Evolutionary conservation across 2,797 vertebrate genomes (phyloP).

Genomic region (Pseudocheirus occidentalis): DNA sequence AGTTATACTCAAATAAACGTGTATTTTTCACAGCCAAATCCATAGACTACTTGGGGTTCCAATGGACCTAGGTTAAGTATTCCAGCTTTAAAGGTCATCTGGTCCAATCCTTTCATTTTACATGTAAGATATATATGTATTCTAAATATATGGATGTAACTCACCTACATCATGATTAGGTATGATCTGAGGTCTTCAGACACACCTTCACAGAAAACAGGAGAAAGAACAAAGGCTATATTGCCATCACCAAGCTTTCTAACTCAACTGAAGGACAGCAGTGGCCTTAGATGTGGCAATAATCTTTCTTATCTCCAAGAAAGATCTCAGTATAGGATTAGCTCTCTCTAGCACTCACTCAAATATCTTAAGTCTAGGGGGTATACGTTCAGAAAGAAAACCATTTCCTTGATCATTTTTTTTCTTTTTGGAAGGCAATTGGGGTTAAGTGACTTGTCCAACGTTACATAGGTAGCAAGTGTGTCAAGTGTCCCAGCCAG

Average conservation of each 20-base stretch:
- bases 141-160: neutral
- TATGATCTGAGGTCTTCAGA: neutral
- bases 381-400: neutral
- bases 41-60: neutral
- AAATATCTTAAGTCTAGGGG: neutral
- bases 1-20: neutral
- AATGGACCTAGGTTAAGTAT: neutral
- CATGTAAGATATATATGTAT: neutral
- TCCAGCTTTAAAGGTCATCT: neutral
- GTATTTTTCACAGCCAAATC: neutral
- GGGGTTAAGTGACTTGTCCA: no score
- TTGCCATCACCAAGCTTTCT: neutral
- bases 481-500: no score
- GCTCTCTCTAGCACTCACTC: neutral
- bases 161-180: neutral
- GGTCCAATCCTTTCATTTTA: neutral
- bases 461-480: no score
- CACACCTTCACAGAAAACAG: neutral
- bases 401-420: neutral
- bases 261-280: neutral
- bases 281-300: neutral
- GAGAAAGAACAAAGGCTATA: neutral
- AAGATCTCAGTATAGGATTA: neutral
- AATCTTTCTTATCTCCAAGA: neutral
- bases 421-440: no score